These are phyloP conservation scores for Hemiprocne comata DNA, from an alignment of 2,113 vertebrate species.

Conservation along the genomic window DNA sequence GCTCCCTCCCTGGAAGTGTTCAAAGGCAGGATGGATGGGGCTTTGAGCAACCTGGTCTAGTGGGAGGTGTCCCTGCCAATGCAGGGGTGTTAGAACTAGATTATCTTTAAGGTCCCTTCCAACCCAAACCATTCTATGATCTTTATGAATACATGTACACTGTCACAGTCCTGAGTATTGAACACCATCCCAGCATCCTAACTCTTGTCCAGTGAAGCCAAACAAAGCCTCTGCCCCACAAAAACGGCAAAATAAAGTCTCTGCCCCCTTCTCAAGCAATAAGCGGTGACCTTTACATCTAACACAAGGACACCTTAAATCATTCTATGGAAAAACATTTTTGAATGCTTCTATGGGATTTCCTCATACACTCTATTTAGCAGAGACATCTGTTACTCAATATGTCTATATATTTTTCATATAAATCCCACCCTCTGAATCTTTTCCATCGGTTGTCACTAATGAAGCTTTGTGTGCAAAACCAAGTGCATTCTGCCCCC, in stretches of 20 bases:
- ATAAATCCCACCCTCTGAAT: slow-evolving; percentile 48
- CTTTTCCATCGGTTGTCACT: slow-evolving; percentile 31
- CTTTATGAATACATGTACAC: neutral
- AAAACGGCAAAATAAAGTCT: neutral
- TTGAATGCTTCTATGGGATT: neutral
- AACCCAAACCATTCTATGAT: too few species aligned
- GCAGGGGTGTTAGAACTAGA: too few species aligned
- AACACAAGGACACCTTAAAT: neutral
- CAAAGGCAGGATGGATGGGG: too few species aligned
- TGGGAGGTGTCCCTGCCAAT: too few species aligned
- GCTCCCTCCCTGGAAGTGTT: too few species aligned
- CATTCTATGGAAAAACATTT: neutral
- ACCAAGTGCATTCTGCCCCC: slow-evolving; percentile 54
- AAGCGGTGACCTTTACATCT: neutral
- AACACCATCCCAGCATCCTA: neutral
- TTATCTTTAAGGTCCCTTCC: too few species aligned
- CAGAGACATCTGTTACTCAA: slow-evolving; percentile 47
- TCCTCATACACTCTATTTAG: neutral
- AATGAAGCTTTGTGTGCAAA: slow-evolving; percentile 56
- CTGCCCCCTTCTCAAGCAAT: neutral
- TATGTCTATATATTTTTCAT: neutral
- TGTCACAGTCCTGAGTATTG: neutral
- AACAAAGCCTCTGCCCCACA: neutral
- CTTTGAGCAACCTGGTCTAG: too few species aligned
- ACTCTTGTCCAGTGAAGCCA: neutral